Evolutionary conservation across 1,140 invertebrate species (phyloP), one percentile per base, ranked within the genome.

Genomic region (Rhopalosiphum maidis): DNA sequence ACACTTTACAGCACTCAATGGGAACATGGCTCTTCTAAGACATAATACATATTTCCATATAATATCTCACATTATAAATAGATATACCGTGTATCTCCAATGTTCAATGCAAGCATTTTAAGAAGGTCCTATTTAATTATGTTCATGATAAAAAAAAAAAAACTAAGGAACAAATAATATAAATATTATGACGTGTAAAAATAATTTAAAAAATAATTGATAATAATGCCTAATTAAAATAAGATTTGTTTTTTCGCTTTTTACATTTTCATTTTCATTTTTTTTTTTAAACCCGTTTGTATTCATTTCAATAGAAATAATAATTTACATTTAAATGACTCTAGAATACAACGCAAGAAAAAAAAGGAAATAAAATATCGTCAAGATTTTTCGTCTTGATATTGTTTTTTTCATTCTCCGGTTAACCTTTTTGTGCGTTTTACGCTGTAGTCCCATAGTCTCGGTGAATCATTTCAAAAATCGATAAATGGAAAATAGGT

Each of bases 401-500:
- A 91, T 68, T 91, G 15, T 68, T 91, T 68, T 54, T 91, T 43
- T 55, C 35, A 90, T 43, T 43, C 37, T 68, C 15, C 21, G 11
- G 90, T 55, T 55, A 90, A 55, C 88, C 51, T 90, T 55, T 54
- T 90, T 55, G 15, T n/a, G 15, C 60, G n/a, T 46, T 54, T 55
- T 54, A 35, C n/a, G 35, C 35, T 60, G 37, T 22, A 30, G 55
- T n/a, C 35, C 48, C 25, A 41, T 37, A 46, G 30, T 90, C 37
- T 35, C 35, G 25, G 41, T 41, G 90, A 91, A 91, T 91, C 41
- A 43, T 91, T 91, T 25, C 55, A 41, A 60, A 68, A 46, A 77
- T 91, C 37, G 41, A 37, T 68, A 43, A 91, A 91, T 41, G 55
- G 23, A 46, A 91, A 91, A 91, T 68, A 68, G 37, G 90, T 22